Evolutionary conservation across 1,140 invertebrate genomes (phyloP), one percentile per base, ranked within the genome.

Genomic region (Drosophila varians): DNA sequence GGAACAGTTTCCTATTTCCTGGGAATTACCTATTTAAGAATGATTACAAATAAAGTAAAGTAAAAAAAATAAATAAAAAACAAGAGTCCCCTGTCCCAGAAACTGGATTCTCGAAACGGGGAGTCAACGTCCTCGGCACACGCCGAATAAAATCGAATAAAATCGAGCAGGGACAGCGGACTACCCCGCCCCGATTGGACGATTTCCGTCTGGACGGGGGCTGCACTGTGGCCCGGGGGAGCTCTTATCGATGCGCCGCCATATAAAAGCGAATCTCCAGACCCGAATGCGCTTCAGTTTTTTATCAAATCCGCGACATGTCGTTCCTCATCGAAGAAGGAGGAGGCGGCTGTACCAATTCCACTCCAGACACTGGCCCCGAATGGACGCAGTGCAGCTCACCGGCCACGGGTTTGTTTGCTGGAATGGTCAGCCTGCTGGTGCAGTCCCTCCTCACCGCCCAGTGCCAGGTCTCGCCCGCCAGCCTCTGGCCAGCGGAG

Each of bases 391-490:
- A 23, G 8, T 38, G 16, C 6, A n/a, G 21, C 16, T 14, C 51
- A n/a, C 45, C 56, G 9, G 64, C 26, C 5, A 42, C 66, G 0
- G 82, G 82, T 4, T 16, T 65, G 36, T 75, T 64, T 45, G 91
- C 91, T 9, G 82, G 83, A 14, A 76, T 91, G 42, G 90, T 95
- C 34, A 92, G 93, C 38, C 91, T 92, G 25, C 91, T 94, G 3
- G 47, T 94, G 8, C 92, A 93, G 53, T 88, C 91, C 0, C 70
- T 94, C 8, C 53, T 94, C 2, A 53, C 90, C 0, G 93, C 93
- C 0, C 93, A 94, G 53, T 94, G 93, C 51, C 77, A 84, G 1
- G 56, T 94, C 4, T 92, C 93, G 1, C 93, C 93, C 0, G 66
- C 80, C 2, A 92, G 93, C 21, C 72, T 90, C 1, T 93, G 93